These are phyloP conservation scores for Neoseiulus cucumeris DNA, from an alignment of 1,140 invertebrate genomes.

Conservation along the genomic window DNA sequence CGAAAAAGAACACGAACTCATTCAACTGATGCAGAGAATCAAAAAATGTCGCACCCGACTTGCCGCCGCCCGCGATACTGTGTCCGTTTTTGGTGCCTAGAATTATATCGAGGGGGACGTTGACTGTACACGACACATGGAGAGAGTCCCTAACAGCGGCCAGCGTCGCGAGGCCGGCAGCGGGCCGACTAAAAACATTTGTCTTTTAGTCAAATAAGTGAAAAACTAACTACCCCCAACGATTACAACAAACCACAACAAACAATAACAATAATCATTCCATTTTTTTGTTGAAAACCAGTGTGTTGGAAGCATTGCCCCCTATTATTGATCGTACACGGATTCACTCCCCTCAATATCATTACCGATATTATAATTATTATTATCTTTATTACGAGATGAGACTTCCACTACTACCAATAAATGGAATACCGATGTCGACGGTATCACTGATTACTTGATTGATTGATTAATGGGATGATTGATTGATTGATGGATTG, in stretches of 20 bases:
- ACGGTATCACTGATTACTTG: no score
- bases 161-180: background rate
- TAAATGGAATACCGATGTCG: no score
- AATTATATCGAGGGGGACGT: conserved; percentile 11
- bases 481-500: no score
- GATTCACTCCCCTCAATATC: no score
- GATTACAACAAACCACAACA: background rate
- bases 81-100: background rate
- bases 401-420: no score
- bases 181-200: conserved; percentile 6
- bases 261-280: background rate
- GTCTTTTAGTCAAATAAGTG: background rate
- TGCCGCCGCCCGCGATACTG: background rate
- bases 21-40: background rate
- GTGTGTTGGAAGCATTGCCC: background rate
- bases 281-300: background rate
- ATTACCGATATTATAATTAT: no score
- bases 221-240: background rate
- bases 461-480: no score
- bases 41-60: conserved; percentile 6
- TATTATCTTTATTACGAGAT: no score
- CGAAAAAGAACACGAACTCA: background rate
- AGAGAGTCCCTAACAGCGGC: background rate
- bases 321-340: no score
- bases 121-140: background rate